Evolutionary conservation across 1,140 invertebrate genomes (phyloP), one percentile per base, ranked within the genome.

Genomic region (Penaeus vannamei): DNA sequence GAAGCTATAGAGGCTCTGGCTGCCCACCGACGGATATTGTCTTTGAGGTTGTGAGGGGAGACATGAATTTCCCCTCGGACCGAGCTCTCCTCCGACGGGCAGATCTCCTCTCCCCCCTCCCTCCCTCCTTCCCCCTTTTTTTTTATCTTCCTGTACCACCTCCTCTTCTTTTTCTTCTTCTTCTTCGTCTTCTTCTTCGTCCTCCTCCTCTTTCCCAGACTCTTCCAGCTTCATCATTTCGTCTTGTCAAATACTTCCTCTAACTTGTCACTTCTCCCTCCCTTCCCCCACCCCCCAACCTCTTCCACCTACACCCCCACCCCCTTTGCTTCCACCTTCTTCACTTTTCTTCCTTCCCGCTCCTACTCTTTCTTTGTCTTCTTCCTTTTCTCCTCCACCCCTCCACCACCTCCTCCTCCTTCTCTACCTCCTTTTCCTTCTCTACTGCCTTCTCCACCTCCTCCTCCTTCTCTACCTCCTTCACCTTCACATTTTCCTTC

Each of bases 1-100:
- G 87, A 89, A 89, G 87, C 87, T 89, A 89, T 89, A 89, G 66
- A 89, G 69, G 77, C 46, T 14, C 60, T 64, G 80, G 22, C 36
- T 22, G 72, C 42, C 69, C 29, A 66, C 60, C 81, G 64, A 59
- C 64, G 86, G 84, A 88, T 88, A 88, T 84, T 89, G 87, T 89
- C 87, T 89, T 89, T 84, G 81, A 77, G 81, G 81, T 62, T 79
- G 81, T 84, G 81, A 77, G 81, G 81, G 59, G 76, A 84, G 87
- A 89, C n/a, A 84, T 84, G 69, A 89, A 84, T 89, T 77, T 77
- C 85, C 76, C 60, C 69, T 32, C 17, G 36, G 42, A 79, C 66
- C 32, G 32, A 26, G n/a, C 10, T 26, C 46, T 26, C 46, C 46
- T 53, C 46, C 46, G 46, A 53, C 46, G 3, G 46, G 32, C 66